Evolutionary conservation across 2,797 vertebrate genomes (phyloP), one percentile per base, ranked within the genome.

Genomic region (Notolabrus celidotus): DNA sequence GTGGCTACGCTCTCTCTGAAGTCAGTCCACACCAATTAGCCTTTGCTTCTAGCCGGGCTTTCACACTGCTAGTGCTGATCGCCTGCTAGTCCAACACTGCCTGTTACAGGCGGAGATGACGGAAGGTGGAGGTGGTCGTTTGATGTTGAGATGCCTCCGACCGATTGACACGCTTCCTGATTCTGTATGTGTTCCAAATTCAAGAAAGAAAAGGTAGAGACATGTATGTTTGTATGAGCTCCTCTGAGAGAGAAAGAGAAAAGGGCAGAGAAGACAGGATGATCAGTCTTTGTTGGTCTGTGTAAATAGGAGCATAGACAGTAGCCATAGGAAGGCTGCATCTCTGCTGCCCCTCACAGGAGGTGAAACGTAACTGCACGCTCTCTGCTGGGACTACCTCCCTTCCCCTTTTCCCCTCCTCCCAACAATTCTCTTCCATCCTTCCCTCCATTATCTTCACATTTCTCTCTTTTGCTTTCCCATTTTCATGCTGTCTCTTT

Each of bases 301-400:
- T 65, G 42, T 51, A 69, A 77, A 78, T 23, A 79, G 22, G 54
- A 42, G 41, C 61, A 73, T 3, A 66, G 54, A 41, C 86, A 66
- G 68, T 61, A 70, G 71, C 67, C 61, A 57, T 43, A 79, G 59
- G 73, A 90, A 82, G 90, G 83, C 92, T 93, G 89, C 88, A 89
- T 94, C 92, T 91, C 84, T 93, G 89, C 92, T 92, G 92, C 93
- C 92, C 85, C 93, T 91, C 86, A 78, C 90, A 93, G 93, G 92
- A 71, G 19, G 43, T 55, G 60, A 64, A 4, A 10, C 76, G 82
- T 1, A 85, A 91, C 90, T 91, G 76, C 89, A 84, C 23, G 0
- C 8, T 22, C 19, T 66, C 50, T 69, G 51, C 52, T 65, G 45
- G 36, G 63, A 67, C 34, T 57, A 41, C 9, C 34, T 36, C 10